Evolutionary conservation across 2,888 invertebrate genomes (phyloP), one percentile per base, ranked within the genome.

Genomic region (Perizoma affinitatum): DNA sequence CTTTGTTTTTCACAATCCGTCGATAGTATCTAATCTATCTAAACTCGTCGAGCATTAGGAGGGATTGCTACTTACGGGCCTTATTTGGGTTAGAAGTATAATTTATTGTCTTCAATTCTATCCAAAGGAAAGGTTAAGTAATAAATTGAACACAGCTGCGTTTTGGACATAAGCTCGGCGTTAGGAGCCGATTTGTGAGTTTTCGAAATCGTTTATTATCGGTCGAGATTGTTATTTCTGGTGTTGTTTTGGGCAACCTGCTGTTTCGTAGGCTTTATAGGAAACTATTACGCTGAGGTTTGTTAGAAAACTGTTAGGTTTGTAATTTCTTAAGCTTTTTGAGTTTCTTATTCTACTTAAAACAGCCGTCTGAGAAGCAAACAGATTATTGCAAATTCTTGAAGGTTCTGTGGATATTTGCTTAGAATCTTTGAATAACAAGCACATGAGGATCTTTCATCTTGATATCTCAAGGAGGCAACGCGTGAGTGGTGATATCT

Each of bases 21-120:
- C 63, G 58, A 72, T 70, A 73, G 76, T 73, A 80, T 82, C 83
- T 87, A 87, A 90, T 89, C 83, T 87, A 84, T 86, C 82, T 78
- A 72, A 78, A 76, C 81, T 84, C 87, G 87, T 88, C 82, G 84
- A 75, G 83, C 82, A 87, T 88, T 88, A 87, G 80, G 74, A 69
- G 74, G 81, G 77, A 80, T 79, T 83, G 90, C 87, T 88, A 89
- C 83, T 89, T 86, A 87, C 85, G 81, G 75, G 78, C 82, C 87
- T 88, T 90, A 90, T 90, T 90, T 87, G 86, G 88, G 88, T 86
- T 88, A 88, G 87, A 89, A 90, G 90, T 90, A 90, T 90, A 90
- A 92, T 89, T 90, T 90, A 92, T 90, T 82, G 88, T 88, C 84
- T 90, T 90, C 91, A 90, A 90, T 92, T 90, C 88, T 81, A 89